Percentiles rank a stretch among this genome's conserved stretches.
phyloP scores from a whole-genome alignment of 2,113 vertebrate species.

The Tetraodon nigroviridis region DNA sequence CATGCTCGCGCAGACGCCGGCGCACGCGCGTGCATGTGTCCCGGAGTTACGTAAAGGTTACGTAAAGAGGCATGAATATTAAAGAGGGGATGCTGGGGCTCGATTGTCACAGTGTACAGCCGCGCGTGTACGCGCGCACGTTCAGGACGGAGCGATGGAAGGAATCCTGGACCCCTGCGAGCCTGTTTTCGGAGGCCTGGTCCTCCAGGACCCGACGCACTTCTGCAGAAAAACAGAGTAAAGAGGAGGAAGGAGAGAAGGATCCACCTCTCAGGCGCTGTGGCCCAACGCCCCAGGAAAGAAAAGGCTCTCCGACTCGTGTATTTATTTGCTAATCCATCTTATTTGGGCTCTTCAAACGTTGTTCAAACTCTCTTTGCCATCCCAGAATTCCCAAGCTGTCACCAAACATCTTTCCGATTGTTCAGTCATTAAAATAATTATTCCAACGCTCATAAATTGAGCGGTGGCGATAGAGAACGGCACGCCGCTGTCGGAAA shows the following conservation, averaged over 20 bases:
- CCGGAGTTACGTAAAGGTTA: conserved; percentile 69
- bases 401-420: too few species aligned
- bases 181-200: conserved; percentile 10
- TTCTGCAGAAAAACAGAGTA: neutral
- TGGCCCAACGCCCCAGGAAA: too few species aligned
- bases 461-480: too few species aligned
- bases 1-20: conserved; percentile 12
- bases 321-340: too few species aligned
- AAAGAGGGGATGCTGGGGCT: conserved; percentile 50
- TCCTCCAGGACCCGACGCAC: conserved; percentile 7
- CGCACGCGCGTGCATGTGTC: conserved; percentile 47
- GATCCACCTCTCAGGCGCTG: neutral
- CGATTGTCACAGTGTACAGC: conserved; percentile 43
- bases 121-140: conserved; percentile 1
- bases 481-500: too few species aligned
- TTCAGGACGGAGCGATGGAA: conserved; percentile 32
- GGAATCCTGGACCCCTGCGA: conserved; percentile 38
- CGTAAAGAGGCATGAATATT: conserved; percentile 68
- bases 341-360: too few species aligned
- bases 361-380: too few species aligned
- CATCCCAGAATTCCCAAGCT: too few species aligned
- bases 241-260: neutral
- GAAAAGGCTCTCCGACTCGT: too few species aligned
- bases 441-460: too few species aligned
- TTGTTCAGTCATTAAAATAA: too few species aligned